Evolutionary conservation across 2,797 vertebrate genomes (phyloP), one percentile per base, ranked within the genome.

Genomic region (Moxostoma hubbsi): DNA sequence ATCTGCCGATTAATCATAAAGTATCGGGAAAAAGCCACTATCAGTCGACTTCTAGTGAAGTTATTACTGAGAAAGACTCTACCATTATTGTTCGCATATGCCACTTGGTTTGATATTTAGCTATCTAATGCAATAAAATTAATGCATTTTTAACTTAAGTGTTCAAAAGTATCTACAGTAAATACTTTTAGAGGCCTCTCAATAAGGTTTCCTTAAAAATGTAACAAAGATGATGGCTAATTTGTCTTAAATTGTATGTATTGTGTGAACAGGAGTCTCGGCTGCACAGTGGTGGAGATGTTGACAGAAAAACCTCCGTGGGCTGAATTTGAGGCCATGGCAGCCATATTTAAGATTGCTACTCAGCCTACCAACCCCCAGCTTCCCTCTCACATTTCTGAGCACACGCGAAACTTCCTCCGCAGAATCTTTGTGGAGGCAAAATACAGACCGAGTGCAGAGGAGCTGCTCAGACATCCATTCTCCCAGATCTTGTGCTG

Each of bases 291-390:
- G 88, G 98, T 99, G 82, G 97, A 99, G 89, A 99, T 99, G 97
- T 91, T 99, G 90, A 99, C 97, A 0, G 96, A 99, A 89, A 98
- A 99, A 80, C 98, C 98, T 12, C 98, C 97, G 0, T 99, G 97
- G 97, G 97, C 98, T 9, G 98, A 99, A 87, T 99, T 94, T 58
- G 98, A 99, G 89, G 98, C 98, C 85, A 99, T 99, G 98, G 98
- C 98, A 0, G 98, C 98, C 82, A 98, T 99, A 85, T 99, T 99
- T 92, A 99, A 99, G 92, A 99, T 99, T 1, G 97, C 97, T 89
- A 99, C 97, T 1, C 98, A 99, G 85, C 98, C 97, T 46, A 99
- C 98, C 74, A 98, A 98, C 86, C 98, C 98, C 15, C 90, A 95
- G 88, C 94, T 99, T 16, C 97, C 97, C 18, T 92, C 93, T 0